These are phyloP conservation scores for Creontiades dilutus DNA, from an alignment of 2,888 invertebrate genomes.

Conservation along the genomic window DNA sequence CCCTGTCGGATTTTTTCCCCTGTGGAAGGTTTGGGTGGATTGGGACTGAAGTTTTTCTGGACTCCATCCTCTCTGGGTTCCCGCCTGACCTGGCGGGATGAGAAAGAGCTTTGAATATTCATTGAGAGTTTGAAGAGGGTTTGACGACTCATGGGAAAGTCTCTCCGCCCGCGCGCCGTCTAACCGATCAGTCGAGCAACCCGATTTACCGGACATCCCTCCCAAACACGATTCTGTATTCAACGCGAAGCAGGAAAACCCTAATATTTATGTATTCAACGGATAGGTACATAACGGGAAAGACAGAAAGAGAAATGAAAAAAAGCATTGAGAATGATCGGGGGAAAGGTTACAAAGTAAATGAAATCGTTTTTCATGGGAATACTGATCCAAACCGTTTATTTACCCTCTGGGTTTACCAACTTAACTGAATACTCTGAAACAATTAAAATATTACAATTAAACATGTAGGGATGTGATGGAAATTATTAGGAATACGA, in stretches of 20 bases:
- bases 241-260: neutral
- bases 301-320: neutral
- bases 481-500: too few relatives aligned
- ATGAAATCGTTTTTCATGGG: neutral
- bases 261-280: conserved; percentile 15
- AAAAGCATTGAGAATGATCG: neutral
- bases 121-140: conserved; percentile 60
- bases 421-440: too few relatives aligned
- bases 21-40: neutral
- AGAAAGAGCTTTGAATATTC: conserved; percentile 57
- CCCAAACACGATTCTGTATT: conserved; percentile 7
- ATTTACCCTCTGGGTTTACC: neutral
- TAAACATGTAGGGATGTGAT: too few relatives aligned
- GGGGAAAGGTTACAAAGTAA: neutral
- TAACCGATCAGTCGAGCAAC: neutral
- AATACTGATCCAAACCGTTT: neutral
- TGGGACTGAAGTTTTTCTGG: neutral
- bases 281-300: neutral
- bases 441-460: too few relatives aligned
- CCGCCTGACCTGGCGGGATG: conserved; percentile 22
- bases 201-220: conserved; percentile 30
- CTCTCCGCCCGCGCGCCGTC: neutral
- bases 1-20: neutral
- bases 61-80: conserved; percentile 24
- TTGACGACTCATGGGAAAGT: conserved; percentile 56